A percentile compares a stretch with the other conserved stretches of the same genome.
Evolutionary conservation across 2,113 vertebrate species (phyloP).

Genomic region (Leuciscus idus): DNA sequence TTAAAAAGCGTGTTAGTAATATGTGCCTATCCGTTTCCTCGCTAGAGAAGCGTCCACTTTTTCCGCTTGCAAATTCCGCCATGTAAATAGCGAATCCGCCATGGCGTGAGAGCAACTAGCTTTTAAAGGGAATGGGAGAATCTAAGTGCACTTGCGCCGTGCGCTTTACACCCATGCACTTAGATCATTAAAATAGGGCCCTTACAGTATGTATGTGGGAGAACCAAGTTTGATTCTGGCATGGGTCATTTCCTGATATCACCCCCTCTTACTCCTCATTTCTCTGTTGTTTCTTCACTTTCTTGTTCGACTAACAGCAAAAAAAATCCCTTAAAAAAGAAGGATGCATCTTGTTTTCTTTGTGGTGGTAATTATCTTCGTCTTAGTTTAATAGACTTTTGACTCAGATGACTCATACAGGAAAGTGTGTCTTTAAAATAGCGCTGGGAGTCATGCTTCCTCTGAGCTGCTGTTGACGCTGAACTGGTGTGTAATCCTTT

Average conservation of each 20-base stretch:
- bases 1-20: no score
- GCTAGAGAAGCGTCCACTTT: no score
- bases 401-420: conserved; percentile 52
- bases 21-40: no score
- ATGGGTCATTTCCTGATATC: background rate
- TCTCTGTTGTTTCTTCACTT: conserved; percentile 20
- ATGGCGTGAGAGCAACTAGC: no score
- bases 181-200: no score
- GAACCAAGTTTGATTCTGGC: background rate
- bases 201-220: background rate
- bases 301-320: conserved; percentile 56
- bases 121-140: no score
- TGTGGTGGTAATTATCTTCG: conserved; percentile 41
- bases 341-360: conserved; percentile 58
- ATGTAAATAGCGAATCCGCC: no score
- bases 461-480: conserved; percentile 47
- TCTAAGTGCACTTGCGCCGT: no score
- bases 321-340: background rate
- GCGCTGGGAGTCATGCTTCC: conserved; percentile 46
- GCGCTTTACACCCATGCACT: no score
- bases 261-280: background rate
- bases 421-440: conserved; percentile 63
- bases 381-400: conserved; percentile 54
- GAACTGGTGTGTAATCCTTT: conserved; percentile 64
- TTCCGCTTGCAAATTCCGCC: no score